Evolutionary conservation across 2,113 vertebrate genomes (phyloP).

Genomic region (Anguilla rostrata): DNA sequence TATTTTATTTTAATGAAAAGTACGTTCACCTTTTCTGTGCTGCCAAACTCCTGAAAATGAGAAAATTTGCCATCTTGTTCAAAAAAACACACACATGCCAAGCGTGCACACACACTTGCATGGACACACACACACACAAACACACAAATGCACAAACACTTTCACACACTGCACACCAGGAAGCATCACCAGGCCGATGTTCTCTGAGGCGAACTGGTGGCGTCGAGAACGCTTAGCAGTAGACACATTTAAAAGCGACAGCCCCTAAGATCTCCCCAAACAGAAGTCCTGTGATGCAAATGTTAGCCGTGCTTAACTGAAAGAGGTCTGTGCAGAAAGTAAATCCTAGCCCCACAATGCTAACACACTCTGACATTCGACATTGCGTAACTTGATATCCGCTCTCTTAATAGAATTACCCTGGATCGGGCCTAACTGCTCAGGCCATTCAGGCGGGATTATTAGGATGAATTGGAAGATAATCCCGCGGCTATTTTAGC

Average conservation of each 20-base stretch:
- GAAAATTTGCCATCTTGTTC: slow-evolving; percentile 2
- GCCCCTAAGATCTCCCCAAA: background rate
- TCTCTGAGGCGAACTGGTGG: background rate
- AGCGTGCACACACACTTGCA: background rate
- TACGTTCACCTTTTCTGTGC: background rate
- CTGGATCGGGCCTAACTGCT: slow-evolving; percentile 25
- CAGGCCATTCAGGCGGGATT: slow-evolving; percentile 16
- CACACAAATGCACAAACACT: slow-evolving; percentile 1
- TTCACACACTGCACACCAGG: background rate
- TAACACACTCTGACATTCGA: slow-evolving; percentile 23
- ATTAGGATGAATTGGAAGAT: slow-evolving; percentile 38
- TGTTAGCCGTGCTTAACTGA: background rate
- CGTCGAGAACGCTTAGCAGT: background rate
- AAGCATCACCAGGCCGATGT: background rate
- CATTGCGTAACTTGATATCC: slow-evolving; percentile 34
- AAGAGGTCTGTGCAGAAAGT: slow-evolving; percentile 13
- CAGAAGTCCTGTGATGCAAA: background rate
- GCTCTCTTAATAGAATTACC: slow-evolving; percentile 20
- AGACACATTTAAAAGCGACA: background rate
- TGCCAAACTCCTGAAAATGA: background rate
- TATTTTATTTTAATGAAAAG: background rate
- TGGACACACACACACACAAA: background rate
- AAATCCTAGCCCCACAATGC: background rate
- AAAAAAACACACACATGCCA: background rate
- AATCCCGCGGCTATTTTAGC: slow-evolving; percentile 17